Conservation (phyloP, 2,888 invertebrate species). For the Heliconius aoede region DNA sequence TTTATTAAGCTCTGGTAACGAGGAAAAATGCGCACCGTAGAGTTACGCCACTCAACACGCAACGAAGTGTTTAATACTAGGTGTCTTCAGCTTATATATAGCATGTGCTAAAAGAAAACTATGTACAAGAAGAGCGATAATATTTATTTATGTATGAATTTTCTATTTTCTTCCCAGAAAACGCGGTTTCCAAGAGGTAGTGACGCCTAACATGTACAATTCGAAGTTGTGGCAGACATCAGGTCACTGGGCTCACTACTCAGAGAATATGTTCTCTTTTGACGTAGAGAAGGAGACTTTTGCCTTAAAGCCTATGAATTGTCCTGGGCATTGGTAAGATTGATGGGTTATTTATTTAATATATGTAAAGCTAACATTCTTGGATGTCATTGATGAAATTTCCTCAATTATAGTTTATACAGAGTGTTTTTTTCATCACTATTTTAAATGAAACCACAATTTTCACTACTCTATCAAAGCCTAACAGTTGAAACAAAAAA, state of each 20-base stretch:
- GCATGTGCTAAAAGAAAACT: too few relatives aligned
- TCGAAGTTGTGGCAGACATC: conserved; percentile 98
- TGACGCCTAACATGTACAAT: conserved; percentile 98
- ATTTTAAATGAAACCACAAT: too few relatives aligned
- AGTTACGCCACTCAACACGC: too few relatives aligned
- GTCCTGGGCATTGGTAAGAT: conserved; percentile 97
- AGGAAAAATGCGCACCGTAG: too few relatives aligned
- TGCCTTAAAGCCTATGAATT: conserved; percentile 99
- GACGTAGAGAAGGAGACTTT: conserved; percentile 98
- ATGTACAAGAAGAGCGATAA: too few relatives aligned
- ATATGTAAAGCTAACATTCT: too few relatives aligned
- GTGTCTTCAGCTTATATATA: not conserved
- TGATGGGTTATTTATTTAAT: too few relatives aligned
- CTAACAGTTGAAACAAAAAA: too few relatives aligned
- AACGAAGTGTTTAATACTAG: not conserved
- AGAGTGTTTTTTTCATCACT: too few relatives aligned
- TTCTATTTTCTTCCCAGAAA: conserved; percentile 59
- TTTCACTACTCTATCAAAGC: too few relatives aligned
- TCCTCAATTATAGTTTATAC: too few relatives aligned
- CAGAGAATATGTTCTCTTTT: conserved; percentile 98
- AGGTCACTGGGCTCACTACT: conserved; percentile 99
- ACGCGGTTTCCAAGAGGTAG: conserved; percentile 97
- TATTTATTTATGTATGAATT: not conserved
- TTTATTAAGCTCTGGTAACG: not conserved
- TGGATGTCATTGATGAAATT: too few relatives aligned